Base-by-base conservation (phyloP, 1,140 invertebrate species). In the Apis laboriosa region DNA sequence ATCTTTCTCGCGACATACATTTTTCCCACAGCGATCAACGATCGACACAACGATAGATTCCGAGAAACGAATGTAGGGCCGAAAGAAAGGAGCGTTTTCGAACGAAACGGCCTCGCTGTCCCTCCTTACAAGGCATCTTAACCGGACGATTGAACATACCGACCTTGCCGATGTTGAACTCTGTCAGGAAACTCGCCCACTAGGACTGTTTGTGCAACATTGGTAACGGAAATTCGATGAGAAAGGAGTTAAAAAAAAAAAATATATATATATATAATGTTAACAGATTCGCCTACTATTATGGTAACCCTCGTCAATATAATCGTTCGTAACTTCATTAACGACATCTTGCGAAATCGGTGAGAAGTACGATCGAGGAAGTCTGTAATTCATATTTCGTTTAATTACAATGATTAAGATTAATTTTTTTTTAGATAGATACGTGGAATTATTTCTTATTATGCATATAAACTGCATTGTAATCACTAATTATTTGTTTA, bases 91-190 rank as follows among this genome's bases (percentile, higher is more conserved):
- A 88, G 84, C 87, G 83, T 90, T 90, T 85, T 84, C 84, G 82
- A 89, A 89, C 67, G 77, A 70, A 86, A 84, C 89, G 84, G 80
- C 88, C 88, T 89, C 84, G 86, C 89, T 90, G 81, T 91, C 89
- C 85, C 88, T 91, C 90, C 91, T 82, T 91, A 91, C 86, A 92
- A 89, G 91, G 90, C 80, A 89, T 84, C 86, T 78, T 67, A 86
- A 86, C 86, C 78, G 86, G 75, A 79, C 81, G 87, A 87, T 85
- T 74, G 79, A 87, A 58, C 68, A 60, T 64, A 61, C 43, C 78
- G 88, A 85, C 88, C 88, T 89, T 89, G 88, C 71, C 85, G 34
- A 19, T 87, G 74, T 87, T 61, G 28, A 78, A 77, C 67, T 55
- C 21, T 19, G 55, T 73, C 28, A 78, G 77, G 58, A 88, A 88